Conservation (phyloP, 2,113 vertebrate species). For the Megalops atlanticus region DNA sequence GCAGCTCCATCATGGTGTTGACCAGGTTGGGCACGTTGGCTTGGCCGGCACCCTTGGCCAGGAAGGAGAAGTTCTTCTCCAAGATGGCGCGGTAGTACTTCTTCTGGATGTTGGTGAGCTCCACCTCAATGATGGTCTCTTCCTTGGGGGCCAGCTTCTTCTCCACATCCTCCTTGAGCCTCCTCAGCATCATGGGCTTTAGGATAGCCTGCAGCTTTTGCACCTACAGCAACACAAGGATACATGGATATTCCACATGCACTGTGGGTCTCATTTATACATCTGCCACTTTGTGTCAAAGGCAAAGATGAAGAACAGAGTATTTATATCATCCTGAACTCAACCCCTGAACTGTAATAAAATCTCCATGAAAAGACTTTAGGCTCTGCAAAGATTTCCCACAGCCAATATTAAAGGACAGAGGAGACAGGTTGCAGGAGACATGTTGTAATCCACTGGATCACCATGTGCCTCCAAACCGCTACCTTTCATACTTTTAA, state of each 20-base stretch:
- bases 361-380: background rate
- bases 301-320: too few relatives aligned
- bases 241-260: too few relatives aligned
- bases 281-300: too few relatives aligned
- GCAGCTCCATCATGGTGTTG: conserved; percentile 99
- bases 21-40: conserved; percentile 96
- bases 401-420: background rate
- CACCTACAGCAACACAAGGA: conserved; percentile 71
- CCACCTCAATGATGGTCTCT: conserved; percentile 98
- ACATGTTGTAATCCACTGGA: too few relatives aligned
- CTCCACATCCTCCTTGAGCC: conserved; percentile 97
- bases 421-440: too few relatives aligned
- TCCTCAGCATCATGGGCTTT: conserved; percentile 97
- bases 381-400: background rate
- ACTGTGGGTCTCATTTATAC: too few relatives aligned
- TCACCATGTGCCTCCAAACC: too few relatives aligned
- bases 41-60: conserved; percentile 95
- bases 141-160: conserved; percentile 98
- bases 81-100: conserved; percentile 97
- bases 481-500: too few relatives aligned
- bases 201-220: conserved; percentile 96
- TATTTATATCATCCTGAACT: background rate
- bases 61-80: conserved; percentile 97
- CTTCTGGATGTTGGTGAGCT: conserved; percentile 98
- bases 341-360: background rate